These are phyloP conservation scores for Diadegma fenestrale DNA, from an alignment of 2,888 invertebrate species.

Conservation along the genomic window DNA sequence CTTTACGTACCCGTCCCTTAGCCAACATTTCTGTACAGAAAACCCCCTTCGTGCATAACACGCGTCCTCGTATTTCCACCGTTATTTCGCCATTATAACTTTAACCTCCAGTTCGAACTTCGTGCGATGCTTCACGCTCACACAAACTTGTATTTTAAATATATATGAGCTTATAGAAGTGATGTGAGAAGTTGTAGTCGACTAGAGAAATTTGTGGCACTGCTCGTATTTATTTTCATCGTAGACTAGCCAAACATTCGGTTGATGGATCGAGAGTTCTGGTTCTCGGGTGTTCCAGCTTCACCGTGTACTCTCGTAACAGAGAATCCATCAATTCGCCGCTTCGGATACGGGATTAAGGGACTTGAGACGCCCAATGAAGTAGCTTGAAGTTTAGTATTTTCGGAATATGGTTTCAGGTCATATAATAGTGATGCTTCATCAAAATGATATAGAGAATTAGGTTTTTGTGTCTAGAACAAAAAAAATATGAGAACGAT, in stretches of 20 bases:
- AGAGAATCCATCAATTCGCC: neutral
- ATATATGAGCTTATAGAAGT: neutral
- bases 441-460: neutral
- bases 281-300: slow-evolving; percentile 26
- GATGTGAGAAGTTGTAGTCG: neutral
- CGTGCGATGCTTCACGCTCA: neutral
- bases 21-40: neutral
- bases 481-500: neutral
- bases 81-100: slow-evolving; percentile 65
- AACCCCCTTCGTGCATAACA: slow-evolving; percentile 32
- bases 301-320: neutral
- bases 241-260: neutral
- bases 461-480: neutral
- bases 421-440: neutral
- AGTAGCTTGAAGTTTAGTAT: neutral
- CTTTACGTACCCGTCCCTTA: slow-evolving; percentile 35
- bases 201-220: neutral
- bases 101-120: slow-evolving; percentile 44
- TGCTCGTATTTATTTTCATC: neutral
- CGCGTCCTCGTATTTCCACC: slow-evolving; percentile 4
- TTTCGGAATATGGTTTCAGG: neutral
- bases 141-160: neutral
- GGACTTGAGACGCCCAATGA: neutral
- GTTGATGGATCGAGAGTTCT: slow-evolving; percentile 18
- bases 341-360: neutral